Evolutionary conservation across 1,140 invertebrate species (phyloP), one percentile per base, ranked within the genome.

Genomic region (Agraylea sexmaculata): DNA sequence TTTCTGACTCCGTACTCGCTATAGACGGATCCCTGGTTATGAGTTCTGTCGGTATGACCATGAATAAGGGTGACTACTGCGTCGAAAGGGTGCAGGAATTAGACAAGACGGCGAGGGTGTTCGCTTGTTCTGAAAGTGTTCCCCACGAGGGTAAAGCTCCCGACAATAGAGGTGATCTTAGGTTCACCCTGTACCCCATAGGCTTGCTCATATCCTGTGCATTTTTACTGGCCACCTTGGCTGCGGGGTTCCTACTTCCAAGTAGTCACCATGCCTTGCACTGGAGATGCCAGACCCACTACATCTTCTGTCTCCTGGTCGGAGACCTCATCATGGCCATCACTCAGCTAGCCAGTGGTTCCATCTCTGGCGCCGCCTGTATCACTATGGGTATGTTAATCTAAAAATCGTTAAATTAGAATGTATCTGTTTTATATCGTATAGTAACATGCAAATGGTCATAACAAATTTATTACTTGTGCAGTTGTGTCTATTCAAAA

Each of bases 241-340:
- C 74, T 3, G 75, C 80, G 2, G 78, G 80, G 5, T 82, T 77
- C 53, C 67, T 84, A 46, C 60, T 87, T 52, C 83, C 83, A 18
- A 75, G 78, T 12, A 78, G 78, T 40, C 82, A 87, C 64, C 83
- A 86, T 68, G 80, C 82, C 31, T 65, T 87, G 42, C 83, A 87
- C 59, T 86, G 83, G 82, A 70, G 80, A 42, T 86, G 83, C 54
- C 83, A 87, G 67, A 84, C 81, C 36, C 76, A 83, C 62, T 81
- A 87, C 58, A 80, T 87, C 43, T 75, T 75, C 32, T 83, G 82
- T 54, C 70, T 87, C 38, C 72, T 87, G 57, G 60, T 85, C 42
- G 83, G 80, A 29, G 77, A 85, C 58, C 66, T 84, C 27, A 66
- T 83, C 52, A 71, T 87, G 57, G 82, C 80, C 42, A 71, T 77